A percentile compares a stretch with the other conserved stretches of the same genome.
These are phyloP conservation scores for Riparia riparia DNA, from an alignment of 2,113 vertebrate genomes.

Conservation along the genomic window DNA sequence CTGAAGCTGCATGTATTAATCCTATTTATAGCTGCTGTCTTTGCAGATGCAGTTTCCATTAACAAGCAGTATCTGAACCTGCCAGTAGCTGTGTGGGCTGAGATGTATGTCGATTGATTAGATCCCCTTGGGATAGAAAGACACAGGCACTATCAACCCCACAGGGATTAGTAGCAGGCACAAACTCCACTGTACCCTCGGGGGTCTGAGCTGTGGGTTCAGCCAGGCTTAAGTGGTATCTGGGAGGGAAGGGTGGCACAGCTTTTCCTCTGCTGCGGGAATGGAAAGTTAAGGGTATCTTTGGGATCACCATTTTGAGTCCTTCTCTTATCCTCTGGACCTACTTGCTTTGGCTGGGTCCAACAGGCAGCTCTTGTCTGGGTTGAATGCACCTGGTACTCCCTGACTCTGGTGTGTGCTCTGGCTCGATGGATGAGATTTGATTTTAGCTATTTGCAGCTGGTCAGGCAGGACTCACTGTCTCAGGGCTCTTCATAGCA, in stretches of 20 bases:
- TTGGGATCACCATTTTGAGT: background rate
- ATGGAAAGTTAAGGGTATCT: background rate
- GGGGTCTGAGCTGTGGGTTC: background rate
- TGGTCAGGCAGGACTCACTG: background rate
- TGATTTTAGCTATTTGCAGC: background rate
- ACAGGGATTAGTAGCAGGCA: background rate
- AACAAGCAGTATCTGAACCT: background rate
- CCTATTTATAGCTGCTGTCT: background rate
- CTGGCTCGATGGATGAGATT: accelerated
- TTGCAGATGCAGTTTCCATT: background rate
- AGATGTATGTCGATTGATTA: background rate
- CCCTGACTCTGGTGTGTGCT: accelerated
- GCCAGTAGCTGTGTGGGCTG: background rate
- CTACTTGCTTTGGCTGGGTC: background rate
- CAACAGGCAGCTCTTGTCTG: background rate
- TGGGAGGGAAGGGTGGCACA: background rate
- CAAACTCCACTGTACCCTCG: accelerated
- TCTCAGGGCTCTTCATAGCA: background rate
- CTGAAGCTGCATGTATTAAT: background rate
- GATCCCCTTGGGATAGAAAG: background rate
- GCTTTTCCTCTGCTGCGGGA: background rate
- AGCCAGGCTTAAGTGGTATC: background rate
- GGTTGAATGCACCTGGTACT: background rate
- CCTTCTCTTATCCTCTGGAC: background rate
- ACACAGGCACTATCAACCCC: accelerated